These are phyloP conservation scores for Fragum fragum DNA, from an alignment of 2,888 invertebrate genomes.

Conservation along the genomic window DNA sequence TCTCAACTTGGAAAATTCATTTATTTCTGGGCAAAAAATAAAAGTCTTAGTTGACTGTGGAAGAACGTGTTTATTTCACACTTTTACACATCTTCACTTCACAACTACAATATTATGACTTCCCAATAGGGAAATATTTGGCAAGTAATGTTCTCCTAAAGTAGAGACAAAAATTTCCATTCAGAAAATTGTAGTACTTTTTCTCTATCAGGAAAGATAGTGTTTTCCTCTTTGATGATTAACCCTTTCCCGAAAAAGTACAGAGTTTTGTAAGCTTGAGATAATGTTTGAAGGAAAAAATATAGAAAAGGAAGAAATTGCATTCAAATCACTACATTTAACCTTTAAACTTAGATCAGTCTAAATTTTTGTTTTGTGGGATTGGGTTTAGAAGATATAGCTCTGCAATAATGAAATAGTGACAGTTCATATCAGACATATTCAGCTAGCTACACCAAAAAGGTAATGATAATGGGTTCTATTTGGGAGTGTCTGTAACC, in stretches of 20 bases:
- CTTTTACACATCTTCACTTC: neutral
- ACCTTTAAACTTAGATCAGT: too few relatives aligned
- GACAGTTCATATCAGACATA: too few relatives aligned
- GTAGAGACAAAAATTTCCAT: conserved; percentile 7
- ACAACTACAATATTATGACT: neutral
- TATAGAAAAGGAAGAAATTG: too few relatives aligned
- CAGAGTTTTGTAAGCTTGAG: too few relatives aligned
- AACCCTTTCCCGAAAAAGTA: too few relatives aligned
- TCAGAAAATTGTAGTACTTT: neutral
- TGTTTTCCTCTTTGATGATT: neutral
- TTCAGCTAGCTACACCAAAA: too few relatives aligned
- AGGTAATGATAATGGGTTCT: neutral
- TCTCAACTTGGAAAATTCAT: neutral
- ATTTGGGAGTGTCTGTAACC: neutral
- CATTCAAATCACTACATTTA: too few relatives aligned
- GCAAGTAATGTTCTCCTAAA: conserved; percentile 1
- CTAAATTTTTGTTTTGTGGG: too few relatives aligned
- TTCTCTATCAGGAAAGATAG: neutral
- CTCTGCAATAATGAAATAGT: too few relatives aligned
- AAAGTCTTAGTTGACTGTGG: neutral
- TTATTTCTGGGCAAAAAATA: neutral
- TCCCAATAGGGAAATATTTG: conserved; percentile 14
- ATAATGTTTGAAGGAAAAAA: too few relatives aligned
- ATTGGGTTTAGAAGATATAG: too few relatives aligned
- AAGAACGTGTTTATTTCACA: neutral